Percentiles rank a stretch among this genome's conserved stretches.
Conservation (phyloP, 37 sponge, comb jelly and placozoan species). For the Halichondria panicea region DNA sequence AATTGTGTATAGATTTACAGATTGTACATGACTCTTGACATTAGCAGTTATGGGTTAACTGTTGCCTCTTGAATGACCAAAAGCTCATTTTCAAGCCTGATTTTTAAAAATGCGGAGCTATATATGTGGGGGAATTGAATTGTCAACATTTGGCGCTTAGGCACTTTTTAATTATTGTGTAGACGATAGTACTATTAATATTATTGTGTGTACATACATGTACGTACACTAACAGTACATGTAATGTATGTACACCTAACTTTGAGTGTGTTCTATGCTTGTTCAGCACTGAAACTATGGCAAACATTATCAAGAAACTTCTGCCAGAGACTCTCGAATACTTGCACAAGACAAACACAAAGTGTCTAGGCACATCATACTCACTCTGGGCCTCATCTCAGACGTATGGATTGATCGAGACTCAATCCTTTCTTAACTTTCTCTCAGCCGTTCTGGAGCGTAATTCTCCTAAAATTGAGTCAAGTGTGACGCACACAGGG, state of each 20-base stretch:
- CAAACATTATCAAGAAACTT: slow-evolving; percentile 28
- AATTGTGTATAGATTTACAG: too few relatives aligned
- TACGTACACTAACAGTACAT: background rate
- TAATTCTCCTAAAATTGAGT: slow-evolving; percentile 43
- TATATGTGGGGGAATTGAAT: too few relatives aligned
- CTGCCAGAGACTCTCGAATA: slow-evolving; percentile 47
- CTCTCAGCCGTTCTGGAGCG: slow-evolving; percentile 62
- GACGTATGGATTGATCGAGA: slow-evolving; percentile 11
- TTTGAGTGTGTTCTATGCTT: background rate
- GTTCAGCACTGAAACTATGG: slow-evolving; percentile 40
- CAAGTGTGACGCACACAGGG: background rate
- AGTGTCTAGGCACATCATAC: slow-evolving; percentile 1
- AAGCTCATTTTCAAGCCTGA: too few relatives aligned
- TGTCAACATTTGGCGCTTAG: too few relatives aligned
- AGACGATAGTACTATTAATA: too few relatives aligned
- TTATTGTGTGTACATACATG: background rate
- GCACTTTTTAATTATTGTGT: too few relatives aligned
- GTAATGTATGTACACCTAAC: background rate
- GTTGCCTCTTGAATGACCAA: too few relatives aligned
- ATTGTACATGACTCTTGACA: too few relatives aligned
- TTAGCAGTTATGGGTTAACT: too few relatives aligned
- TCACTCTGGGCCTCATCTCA: background rate
- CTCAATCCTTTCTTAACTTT: slow-evolving; percentile 33
- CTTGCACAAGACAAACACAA: slow-evolving; percentile 8
- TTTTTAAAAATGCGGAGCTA: too few relatives aligned